Evolutionary conservation across 1,140 invertebrate genomes (phyloP).

Genomic region (Brachionus asplanchnoidis): DNA sequence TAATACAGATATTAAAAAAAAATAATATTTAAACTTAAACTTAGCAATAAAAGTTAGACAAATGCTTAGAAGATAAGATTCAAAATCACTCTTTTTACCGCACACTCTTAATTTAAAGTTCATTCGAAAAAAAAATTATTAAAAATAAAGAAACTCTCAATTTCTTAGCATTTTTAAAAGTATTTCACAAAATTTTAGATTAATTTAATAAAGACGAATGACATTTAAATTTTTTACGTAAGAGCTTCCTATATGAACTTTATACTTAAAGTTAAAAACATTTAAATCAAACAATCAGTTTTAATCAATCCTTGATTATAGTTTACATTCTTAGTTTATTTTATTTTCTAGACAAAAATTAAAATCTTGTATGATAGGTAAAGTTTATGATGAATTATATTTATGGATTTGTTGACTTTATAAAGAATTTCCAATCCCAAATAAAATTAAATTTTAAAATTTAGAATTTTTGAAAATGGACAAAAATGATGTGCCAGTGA

Average conservation of each 20-base stretch:
- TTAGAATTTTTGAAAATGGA: not conserved
- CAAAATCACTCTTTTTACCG: not conserved
- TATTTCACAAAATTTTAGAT: not conserved
- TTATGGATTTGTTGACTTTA: not conserved
- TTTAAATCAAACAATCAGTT: not conserved
- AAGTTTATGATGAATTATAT: not conserved
- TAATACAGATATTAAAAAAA: not conserved
- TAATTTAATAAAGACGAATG: not conserved
- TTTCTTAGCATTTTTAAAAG: too few species aligned
- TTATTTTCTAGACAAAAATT: not conserved
- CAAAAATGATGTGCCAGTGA: not conserved
- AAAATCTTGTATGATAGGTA: not conserved
- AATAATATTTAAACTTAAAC: not conserved
- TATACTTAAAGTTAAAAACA: not conserved
- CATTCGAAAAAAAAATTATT: not conserved
- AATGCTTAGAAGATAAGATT: not conserved
- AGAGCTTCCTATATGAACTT: not conserved
- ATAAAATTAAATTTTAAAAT: not conserved
- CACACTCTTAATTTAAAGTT: not conserved
- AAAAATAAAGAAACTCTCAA: too few species aligned
- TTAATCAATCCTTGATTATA: not conserved
- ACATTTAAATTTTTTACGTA: not conserved
- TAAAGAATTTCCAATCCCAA: not conserved
- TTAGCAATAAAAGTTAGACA: not conserved
- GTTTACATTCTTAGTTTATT: not conserved